phyloP scores from a whole-genome alignment of 2,888 invertebrate species.

The Lepeophtheirus nordmannii region DNA sequence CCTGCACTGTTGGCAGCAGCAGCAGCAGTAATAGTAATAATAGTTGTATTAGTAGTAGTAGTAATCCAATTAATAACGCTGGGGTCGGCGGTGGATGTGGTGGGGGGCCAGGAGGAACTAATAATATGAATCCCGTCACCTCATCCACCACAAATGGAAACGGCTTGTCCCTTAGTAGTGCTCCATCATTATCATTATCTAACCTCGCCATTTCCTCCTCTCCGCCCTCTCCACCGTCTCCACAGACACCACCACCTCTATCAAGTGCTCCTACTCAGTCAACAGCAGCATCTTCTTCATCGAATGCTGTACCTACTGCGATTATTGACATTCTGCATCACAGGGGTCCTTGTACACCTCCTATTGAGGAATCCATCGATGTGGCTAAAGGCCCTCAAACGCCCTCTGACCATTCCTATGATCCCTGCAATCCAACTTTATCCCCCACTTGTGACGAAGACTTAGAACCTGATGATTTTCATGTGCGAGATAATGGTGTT shows the following conservation, averaged over 20 bases:
- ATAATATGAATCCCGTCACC: background rate
- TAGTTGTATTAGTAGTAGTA: background rate
- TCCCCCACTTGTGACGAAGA: conserved; percentile 39
- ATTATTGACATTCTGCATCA: conserved; percentile 1
- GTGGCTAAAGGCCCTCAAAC: conserved; percentile 35
- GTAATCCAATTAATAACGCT: background rate
- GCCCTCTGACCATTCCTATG: conserved; percentile 32
- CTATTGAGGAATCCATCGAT: conserved; percentile 2
- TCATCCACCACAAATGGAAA: background rate
- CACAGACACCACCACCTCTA: conserved; percentile 4
- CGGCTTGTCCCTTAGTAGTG: background rate
- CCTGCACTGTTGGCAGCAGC: conserved; percentile 18
- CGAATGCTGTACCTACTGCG: conserved; percentile 22
- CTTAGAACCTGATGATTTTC: conserved; percentile 37
- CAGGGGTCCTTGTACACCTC: conserved; percentile 17
- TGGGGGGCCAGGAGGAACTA: background rate
- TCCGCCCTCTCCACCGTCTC: background rate
- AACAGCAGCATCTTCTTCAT: conserved; percentile 10
- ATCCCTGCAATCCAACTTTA: conserved; percentile 20
- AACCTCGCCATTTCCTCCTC: background rate
- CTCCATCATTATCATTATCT: background rate
- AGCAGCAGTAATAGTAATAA: background rate
- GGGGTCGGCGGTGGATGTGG: background rate
- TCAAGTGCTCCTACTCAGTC: conserved; percentile 25
- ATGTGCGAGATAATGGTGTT: conserved; percentile 27